Base-by-base conservation (phyloP, 2,888 invertebrate genomes). In the Volucella bombylans region DNA sequence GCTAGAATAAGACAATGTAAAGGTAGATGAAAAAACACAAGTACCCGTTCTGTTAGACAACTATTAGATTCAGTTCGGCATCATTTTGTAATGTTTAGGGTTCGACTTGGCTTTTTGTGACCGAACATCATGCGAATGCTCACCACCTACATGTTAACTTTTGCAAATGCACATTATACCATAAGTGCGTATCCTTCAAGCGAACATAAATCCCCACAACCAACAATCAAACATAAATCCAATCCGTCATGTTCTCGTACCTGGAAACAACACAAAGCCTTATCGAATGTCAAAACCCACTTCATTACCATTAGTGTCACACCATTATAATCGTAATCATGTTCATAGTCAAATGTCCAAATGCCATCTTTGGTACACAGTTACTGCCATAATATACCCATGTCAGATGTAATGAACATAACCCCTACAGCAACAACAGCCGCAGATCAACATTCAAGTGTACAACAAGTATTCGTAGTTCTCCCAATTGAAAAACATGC, bases 281-380 rank as follows among this genome's bases (percentile, higher is more conserved):
- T 23, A 52, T 55, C 47, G 47, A 57, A 69, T 38, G 69, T 57
- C 47, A 31, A 45, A 12, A 38, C 45, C 31, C 54, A 55, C 67
- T 55, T 68, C 38, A 55, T 68, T 45, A 55, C 14, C 45, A 15
- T 54, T 31, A 67, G 31, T 49, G 4, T 15, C 54, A 12, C 45
- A 12, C 55, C 45, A 45, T 67, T 12, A 14, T 23, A 59, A n/a
- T 18, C 45, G 41, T 15, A 68, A 68, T 55, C 68, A 68, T 38
- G 55, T 45, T 65, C 47, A 45, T 15, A 45, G 54, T 61, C 61
- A 43, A 52, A 52, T 31, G 45, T 72, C 47, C 15, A 72, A 72
- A 72, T 62, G 62, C 38, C 62, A 72, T 62, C 72, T 45, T 43
- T 41, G 50, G 11, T 45, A 62, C 57, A 50, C 57, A 15, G 2